Conservation (phyloP, 2,113 vertebrate genomes). For the Sapayoa aenigma region DNA sequence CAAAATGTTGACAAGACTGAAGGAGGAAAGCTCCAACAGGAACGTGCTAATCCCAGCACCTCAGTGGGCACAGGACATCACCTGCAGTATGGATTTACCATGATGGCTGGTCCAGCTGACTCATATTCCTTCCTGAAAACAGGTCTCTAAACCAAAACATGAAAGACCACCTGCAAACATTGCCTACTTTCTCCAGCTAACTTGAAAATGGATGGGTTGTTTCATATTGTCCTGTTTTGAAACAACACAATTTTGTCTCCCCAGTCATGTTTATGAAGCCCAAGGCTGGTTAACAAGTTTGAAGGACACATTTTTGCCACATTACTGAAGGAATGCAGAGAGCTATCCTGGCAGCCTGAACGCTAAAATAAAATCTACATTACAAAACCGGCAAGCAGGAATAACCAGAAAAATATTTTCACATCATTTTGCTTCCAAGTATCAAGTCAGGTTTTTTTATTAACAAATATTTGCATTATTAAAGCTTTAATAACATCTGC, state of each 20-base stretch:
- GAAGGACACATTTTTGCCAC: slow-evolving; percentile 16
- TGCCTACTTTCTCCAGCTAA: not conserved
- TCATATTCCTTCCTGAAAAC: not conserved
- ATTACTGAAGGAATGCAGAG: not conserved
- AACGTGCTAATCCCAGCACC: not conserved
- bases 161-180: not conserved
- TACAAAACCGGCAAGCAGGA: not conserved
- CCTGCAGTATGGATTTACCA: not conserved
- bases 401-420: not conserved
- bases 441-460: not conserved
- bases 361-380: not conserved
- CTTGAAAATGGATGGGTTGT: not conserved
- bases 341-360: not conserved
- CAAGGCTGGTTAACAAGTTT: not conserved
- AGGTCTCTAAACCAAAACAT: slow-evolving; percentile 2
- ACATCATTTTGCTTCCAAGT: not conserved
- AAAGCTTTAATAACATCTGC: slow-evolving; percentile 21
- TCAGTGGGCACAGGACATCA: not conserved
- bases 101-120: not conserved
- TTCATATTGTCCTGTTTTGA: not conserved
- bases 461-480: not conserved
- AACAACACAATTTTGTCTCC: not conserved
- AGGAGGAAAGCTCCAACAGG: not conserved
- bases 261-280: not conserved
- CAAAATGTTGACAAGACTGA: not conserved